These are phyloP conservation scores for Ptilorrhoa leucosticta DNA, from an alignment of 2,113 vertebrate genomes.

Conservation along the genomic window DNA sequence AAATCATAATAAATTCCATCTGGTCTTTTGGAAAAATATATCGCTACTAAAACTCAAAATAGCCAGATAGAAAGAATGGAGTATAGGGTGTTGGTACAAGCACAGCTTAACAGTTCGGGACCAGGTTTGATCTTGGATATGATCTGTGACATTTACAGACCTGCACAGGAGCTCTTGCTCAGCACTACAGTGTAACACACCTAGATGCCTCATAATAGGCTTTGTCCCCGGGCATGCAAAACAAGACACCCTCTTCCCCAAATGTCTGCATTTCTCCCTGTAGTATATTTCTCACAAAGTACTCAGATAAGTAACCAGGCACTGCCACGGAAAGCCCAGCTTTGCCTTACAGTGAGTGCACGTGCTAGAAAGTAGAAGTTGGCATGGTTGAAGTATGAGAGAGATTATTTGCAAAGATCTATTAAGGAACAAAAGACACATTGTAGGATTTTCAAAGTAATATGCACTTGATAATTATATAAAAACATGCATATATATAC, in stretches of 20 bases:
- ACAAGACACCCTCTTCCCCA: background rate
- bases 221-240: background rate
- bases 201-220: background rate
- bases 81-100: background rate
- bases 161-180: background rate
- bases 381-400: background rate
- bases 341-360: background rate
- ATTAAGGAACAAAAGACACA: background rate
- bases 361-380: background rate
- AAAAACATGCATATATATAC: background rate
- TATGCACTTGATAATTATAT: rapidly evolving
- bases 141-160: background rate
- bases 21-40: conserved; percentile 51
- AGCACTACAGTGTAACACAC: background rate
- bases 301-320: background rate
- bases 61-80: background rate
- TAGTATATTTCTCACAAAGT: background rate
- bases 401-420: background rate
- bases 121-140: background rate
- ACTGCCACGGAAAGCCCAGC: background rate
- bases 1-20: conserved; percentile 56
- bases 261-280: background rate
- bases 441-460: background rate
- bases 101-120: background rate
- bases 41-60: conserved; percentile 9